Evolutionary conservation across 2,888 invertebrate genomes (phyloP), one percentile per base, ranked within the genome.

Genomic region (Acanthosepion esculentum): DNA sequence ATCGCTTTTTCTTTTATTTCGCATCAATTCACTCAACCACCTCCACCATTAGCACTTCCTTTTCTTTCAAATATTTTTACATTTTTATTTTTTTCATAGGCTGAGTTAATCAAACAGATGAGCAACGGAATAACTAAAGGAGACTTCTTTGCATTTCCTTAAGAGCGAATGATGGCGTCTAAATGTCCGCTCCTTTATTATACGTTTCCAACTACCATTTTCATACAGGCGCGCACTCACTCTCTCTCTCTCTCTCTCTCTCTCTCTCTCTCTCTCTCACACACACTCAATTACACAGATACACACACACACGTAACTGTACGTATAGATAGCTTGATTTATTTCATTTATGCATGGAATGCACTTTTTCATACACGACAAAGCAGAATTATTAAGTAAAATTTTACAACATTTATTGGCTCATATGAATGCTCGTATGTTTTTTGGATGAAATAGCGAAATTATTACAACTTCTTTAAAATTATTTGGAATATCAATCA

Each of bases 131-230:
- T 78, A 29, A 78, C 78, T 8, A n/a, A 78, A 78, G n/a, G 78
- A 78, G n/a, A n/a, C n/a, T 78, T 29, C n/a, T 78, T 78, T 78
- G n/a, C n/a, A n/a, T 78, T 78, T 78, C 78, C 78, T 78, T 78
- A n/a, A n/a, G 78, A 78, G n/a, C n/a, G 78, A 78, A 78, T 12
- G 78, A 78, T 78, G 78, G 78, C 78, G 78, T 78, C 78, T n/a
- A 78, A 78, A 78, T 78, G 78, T 78, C 78, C 78, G 78, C 78
- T 78, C n/a, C n/a, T 78, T 78, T n/a, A n/a, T 78, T 15, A 78
- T 78, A 78, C 10, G 10, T 78, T n/a, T 78, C 29, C 78, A 78
- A n/a, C 8, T 78, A n/a, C 10, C n/a, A n/a, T 78, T 78, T 78
- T 10, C 8, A 29, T 78, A 3, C 78, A 8, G 29, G 5, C 78